Percentiles rank a stretch among this genome's conserved stretches.
Evolutionary conservation across 1,140 invertebrate species (phyloP).

Genomic region (Drosophila simulans): DNA sequence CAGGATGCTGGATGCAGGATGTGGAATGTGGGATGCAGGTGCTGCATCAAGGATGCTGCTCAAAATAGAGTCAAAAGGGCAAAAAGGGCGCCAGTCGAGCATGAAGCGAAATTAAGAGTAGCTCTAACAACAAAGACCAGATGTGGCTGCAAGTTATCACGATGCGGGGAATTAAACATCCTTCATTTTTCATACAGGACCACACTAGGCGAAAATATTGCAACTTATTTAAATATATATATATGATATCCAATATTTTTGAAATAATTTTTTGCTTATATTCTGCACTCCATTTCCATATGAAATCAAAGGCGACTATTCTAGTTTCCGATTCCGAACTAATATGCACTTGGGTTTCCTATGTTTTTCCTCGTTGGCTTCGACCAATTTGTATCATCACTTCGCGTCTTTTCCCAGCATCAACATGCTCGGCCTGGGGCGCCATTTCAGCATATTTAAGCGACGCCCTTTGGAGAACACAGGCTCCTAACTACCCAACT

Average conservation of each 20-base stretch:
- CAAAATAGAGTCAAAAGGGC: conserved; percentile 36
- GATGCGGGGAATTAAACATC: conserved; percentile 27
- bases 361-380: background rate
- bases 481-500: conserved; percentile 1
- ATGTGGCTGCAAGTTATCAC: conserved; percentile 24
- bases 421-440: conserved; percentile 7
- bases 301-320: too few relatives aligned
- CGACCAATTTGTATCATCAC: conserved; percentile 15
- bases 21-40: background rate
- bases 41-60: conserved; percentile 3
- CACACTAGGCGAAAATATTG: background rate
- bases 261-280: too few relatives aligned
- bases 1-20: background rate
- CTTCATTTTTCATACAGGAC: conserved; percentile 7
- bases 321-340: too few relatives aligned
- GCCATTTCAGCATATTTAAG: conserved; percentile 31
- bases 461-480: conserved; percentile 10
- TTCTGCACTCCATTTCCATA: too few relatives aligned
- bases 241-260: too few relatives aligned
- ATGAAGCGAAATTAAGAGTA: conserved; percentile 51
- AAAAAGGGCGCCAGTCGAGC: conserved; percentile 29
- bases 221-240: too few relatives aligned
- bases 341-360: too few relatives aligned
- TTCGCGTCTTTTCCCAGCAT: background rate
- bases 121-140: conserved; percentile 27